Percentiles rank a stretch among this genome's conserved stretches.
phyloP scores from a whole-genome alignment of 1,140 invertebrate genomes.

The Platorchestia sp. region DNA sequence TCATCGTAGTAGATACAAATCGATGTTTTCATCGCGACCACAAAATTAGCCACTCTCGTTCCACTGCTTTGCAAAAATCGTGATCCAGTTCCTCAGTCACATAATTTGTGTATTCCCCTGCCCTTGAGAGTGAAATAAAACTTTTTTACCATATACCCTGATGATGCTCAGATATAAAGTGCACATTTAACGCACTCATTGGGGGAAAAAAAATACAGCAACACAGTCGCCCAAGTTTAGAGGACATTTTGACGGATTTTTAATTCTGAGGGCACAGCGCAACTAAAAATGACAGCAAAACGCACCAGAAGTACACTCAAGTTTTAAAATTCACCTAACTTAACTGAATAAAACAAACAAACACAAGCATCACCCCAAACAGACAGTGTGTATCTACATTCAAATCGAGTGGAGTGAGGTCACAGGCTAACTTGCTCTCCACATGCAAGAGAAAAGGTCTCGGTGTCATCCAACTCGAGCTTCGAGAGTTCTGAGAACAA shows the following conservation, averaged over 20 bases:
- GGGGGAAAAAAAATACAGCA: neutral
- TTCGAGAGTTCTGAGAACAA: neutral
- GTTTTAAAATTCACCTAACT: neutral
- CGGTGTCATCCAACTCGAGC: neutral
- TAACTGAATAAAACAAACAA: neutral
- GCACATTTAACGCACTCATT: neutral
- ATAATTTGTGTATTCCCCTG: neutral
- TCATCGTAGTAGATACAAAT: neutral
- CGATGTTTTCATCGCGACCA: neutral
- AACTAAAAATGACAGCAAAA: neutral
- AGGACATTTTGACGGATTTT: neutral
- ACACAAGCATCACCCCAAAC: neutral
- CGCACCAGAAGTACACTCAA: neutral
- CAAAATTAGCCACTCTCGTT: neutral
- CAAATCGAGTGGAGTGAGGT: neutral
- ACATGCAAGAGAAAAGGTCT: neutral
- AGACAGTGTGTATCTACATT: neutral
- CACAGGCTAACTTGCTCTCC: neutral
- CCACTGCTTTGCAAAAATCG: neutral
- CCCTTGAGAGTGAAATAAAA: neutral
- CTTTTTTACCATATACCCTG: neutral
- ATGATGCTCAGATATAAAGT: neutral
- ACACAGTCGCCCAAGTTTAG: neutral
- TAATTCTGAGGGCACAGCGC: neutral
- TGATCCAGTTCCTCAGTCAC: neutral